Evolutionary conservation across 1,140 invertebrate genomes (phyloP).

Genomic region (Pachypsylla venusta): DNA sequence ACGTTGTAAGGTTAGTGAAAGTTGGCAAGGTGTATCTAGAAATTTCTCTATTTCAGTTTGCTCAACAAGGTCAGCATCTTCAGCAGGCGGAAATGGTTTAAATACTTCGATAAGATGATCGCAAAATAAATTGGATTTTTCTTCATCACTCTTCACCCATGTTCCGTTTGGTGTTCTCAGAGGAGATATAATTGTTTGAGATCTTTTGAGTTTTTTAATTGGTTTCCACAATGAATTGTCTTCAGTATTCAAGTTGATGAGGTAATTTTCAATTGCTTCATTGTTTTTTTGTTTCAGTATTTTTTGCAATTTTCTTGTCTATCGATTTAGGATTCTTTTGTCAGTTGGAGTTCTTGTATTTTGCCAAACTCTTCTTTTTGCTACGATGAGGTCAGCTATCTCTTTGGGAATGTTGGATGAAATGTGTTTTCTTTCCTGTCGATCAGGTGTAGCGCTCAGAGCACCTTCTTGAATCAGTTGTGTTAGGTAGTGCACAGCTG

Average conservation of each 20-base stretch:
- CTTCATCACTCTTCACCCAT: constrained; percentile 6
- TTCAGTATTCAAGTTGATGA: constrained; percentile 2
- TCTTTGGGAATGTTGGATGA: background rate
- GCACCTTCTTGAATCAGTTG: constrained; percentile 10
- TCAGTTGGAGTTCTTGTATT: background rate
- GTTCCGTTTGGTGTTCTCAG: constrained; percentile 3
- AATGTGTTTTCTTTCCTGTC: background rate
- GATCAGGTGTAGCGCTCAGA: background rate
- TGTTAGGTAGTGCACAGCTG: constrained; percentile 8
- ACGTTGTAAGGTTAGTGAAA: background rate
- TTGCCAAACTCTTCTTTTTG: background rate
- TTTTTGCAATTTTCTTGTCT: background rate
- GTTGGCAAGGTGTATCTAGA: background rate
- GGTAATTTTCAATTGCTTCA: background rate
- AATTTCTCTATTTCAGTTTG: background rate
- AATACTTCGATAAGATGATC: constrained; percentile 3
- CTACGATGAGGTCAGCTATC: background rate
- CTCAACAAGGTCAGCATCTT: background rate
- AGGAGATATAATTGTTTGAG: background rate
- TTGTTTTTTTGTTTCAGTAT: background rate
- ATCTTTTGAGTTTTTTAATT: constrained; percentile 5
- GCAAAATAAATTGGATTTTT: constrained; percentile 8
- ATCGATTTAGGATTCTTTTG: background rate
- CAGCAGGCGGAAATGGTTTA: background rate
- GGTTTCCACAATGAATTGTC: constrained; percentile 11